Evolutionary conservation across 1,140 invertebrate species (phyloP).

Genomic region (Diorhabda elongata): DNA sequence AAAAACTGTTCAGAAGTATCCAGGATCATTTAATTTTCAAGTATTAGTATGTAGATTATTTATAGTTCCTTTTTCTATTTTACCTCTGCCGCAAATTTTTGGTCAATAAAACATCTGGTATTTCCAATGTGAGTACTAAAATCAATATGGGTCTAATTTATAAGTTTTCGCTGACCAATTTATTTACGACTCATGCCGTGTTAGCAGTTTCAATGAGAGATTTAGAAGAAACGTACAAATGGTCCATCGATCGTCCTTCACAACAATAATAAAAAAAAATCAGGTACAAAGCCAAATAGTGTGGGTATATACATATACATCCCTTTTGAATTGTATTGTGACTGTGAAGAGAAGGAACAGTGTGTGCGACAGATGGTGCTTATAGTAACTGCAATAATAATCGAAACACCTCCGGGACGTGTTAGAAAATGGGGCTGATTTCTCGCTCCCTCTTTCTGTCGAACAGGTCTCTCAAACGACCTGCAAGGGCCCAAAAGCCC

Average conservation of each 20-base stretch:
- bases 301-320: neutral
- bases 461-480: conserved; percentile 19
- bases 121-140: too few relatives aligned
- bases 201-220: neutral
- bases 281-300: neutral
- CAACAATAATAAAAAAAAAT: neutral
- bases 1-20: too few relatives aligned
- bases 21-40: too few relatives aligned
- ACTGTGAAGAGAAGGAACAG: neutral
- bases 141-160: too few relatives aligned
- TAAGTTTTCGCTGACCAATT: too few relatives aligned
- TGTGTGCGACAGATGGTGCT: conserved; percentile 32
- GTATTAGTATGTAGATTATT: too few relatives aligned
- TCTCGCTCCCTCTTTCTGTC: neutral
- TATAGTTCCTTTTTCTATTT: too few relatives aligned
- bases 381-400: conserved; percentile 25
- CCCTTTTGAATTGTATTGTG: neutral
- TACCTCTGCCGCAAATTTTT: too few relatives aligned
- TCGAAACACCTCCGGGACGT: conserved; percentile 33
- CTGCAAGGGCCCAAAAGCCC: conserved; percentile 14
- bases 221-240: neutral
- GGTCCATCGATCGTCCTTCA: neutral
- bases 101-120: too few relatives aligned
- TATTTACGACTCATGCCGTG: too few relatives aligned
- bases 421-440: conserved; percentile 17